A percentile compares a stretch with the other conserved stretches of the same genome.
Evolutionary conservation across 2,888 invertebrate species (phyloP).

Genomic region (Candidula unifasciata): DNA sequence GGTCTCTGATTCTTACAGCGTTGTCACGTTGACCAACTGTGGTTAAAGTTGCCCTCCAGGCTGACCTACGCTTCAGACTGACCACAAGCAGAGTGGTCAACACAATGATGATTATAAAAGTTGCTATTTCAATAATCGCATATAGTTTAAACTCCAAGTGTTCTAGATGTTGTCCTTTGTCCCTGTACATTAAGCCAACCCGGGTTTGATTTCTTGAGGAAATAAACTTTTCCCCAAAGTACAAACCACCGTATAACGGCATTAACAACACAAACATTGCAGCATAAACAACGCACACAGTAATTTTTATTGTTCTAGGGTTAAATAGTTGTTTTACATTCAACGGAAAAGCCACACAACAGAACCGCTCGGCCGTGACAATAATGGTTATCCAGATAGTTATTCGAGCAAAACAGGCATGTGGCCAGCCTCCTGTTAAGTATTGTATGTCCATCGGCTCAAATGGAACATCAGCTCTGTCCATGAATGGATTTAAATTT

Average conservation of each 20-base stretch:
- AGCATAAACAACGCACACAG: neutral
- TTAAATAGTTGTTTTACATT: slow-evolving; percentile 6
- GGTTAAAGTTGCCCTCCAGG: neutral
- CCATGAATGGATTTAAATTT: slow-evolving; percentile 20
- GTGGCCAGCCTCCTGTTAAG: slow-evolving; percentile 32
- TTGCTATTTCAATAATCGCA: neutral
- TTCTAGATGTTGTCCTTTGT: neutral
- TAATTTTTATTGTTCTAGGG: neutral
- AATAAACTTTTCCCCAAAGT: neutral
- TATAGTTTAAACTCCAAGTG: neutral
- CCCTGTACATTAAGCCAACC: neutral
- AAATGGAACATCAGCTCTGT: neutral
- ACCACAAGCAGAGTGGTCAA: neutral
- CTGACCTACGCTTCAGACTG: neutral
- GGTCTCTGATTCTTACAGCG: neutral
- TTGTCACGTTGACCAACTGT: neutral
- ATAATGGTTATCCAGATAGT: slow-evolving; percentile 24
- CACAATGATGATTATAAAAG: neutral
- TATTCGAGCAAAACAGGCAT: slow-evolving; percentile 33
- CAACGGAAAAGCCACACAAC: slow-evolving; percentile 13
- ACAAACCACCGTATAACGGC: neutral
- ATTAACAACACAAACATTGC: neutral
- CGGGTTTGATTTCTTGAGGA: neutral
- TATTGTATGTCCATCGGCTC: slow-evolving; percentile 9
- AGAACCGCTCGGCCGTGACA: slow-evolving; percentile 12